Evolutionary conservation across 37 sponge, comb jelly and placozoan species (phyloP).

Genomic region (Cladorhizidae sp.): DNA sequence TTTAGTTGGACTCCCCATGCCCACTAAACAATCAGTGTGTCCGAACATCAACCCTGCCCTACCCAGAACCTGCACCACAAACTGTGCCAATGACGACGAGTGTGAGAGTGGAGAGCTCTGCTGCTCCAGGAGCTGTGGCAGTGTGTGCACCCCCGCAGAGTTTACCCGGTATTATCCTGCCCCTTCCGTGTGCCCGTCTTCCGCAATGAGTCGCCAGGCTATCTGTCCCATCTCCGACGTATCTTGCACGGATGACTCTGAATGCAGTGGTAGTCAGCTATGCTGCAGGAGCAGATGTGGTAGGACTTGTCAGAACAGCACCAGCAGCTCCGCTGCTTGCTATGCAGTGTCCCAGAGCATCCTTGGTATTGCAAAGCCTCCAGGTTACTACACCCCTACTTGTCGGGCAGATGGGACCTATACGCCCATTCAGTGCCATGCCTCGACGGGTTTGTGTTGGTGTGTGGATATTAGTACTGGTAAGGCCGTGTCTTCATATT

Average conservation of each 20-base stretch:
- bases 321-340: not conserved
- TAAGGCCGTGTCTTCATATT: conserved; percentile 6
- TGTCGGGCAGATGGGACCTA: conserved; percentile 56
- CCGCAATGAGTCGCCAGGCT: not conserved
- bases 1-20: not conserved
- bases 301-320: not conserved
- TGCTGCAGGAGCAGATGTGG: conserved; percentile 51
- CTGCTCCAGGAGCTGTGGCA: conserved; percentile 54
- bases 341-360: not conserved
- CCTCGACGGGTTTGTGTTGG: conserved; percentile 70
- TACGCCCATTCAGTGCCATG: conserved; percentile 38
- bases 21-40: not conserved
- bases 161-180: conserved; percentile 10
- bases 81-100: conserved; percentile 3
- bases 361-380: not conserved
- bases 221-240: not conserved
- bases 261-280: conserved; percentile 4
- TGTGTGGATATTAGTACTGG: conserved; percentile 63
- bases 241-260: not conserved
- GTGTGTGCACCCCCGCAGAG: not conserved
- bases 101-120: conserved; percentile 16
- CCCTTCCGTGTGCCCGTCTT: conserved; percentile 11
- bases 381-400: conserved; percentile 42
- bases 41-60: not conserved
- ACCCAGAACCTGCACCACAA: not conserved